These are phyloP conservation scores for Zaprionus davidi DNA, from an alignment of 1,140 invertebrate species.

Conservation along the genomic window DNA sequence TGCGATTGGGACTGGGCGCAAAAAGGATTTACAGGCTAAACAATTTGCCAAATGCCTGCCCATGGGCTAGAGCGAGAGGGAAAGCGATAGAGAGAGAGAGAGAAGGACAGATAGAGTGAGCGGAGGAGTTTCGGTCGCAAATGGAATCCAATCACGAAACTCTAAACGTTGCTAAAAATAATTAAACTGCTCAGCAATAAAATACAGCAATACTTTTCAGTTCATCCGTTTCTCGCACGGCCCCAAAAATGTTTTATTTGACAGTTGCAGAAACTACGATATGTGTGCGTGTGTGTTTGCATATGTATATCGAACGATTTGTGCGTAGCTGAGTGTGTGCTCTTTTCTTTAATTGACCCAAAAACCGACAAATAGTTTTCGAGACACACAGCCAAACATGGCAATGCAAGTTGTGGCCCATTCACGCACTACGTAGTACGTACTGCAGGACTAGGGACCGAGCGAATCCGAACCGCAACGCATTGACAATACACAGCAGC, in stretches of 20 bases:
- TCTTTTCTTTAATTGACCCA: conserved; percentile 22
- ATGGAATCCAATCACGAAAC: conserved; percentile 43
- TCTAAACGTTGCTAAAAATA: conserved; percentile 30
- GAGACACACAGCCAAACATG: conserved; percentile 15
- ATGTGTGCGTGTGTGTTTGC: neutral
- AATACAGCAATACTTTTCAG: conserved; percentile 18
- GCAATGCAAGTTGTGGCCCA: conserved; percentile 31
- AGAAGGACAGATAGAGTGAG: neutral
- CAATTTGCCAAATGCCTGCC: conserved; percentile 39
- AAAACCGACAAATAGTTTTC: conserved; percentile 16
- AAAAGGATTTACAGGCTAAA: conserved; percentile 60
- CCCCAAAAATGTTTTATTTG: conserved; percentile 9
- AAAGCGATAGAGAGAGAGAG: neutral
- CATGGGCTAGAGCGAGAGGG: conserved; percentile 20
- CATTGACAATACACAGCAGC: conserved; percentile 60
- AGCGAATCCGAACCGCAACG: neutral
- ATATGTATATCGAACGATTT: neutral
- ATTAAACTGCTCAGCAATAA: conserved; percentile 36
- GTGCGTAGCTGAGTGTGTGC: neutral
- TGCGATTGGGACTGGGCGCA: conserved; percentile 15
- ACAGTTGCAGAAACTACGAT: conserved; percentile 18
- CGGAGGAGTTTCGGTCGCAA: conserved; percentile 13
- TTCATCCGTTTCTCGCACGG: neutral
- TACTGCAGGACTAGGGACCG: neutral
- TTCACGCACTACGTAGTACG: neutral